Percentiles rank a stretch among this genome's conserved stretches.
phyloP scores from a whole-genome alignment of 2,888 invertebrate genomes.

The Drosophila pegasa region DNA sequence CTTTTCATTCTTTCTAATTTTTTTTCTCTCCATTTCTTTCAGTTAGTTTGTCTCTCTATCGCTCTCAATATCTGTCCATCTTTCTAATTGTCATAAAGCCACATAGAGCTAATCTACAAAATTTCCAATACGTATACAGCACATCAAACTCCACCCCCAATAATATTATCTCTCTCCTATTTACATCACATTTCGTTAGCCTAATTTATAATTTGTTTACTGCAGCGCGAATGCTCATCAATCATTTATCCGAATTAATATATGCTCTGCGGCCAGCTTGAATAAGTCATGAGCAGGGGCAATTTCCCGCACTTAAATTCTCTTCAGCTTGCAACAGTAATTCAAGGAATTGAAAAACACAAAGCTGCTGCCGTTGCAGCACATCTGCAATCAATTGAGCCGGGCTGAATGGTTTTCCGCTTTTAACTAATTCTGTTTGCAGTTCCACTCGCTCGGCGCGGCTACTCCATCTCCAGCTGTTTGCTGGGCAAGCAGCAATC shows the following conservation, averaged over 20 bases:
- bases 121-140: background rate
- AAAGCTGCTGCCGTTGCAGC: background rate
- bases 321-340: background rate
- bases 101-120: background rate
- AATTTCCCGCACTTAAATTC: background rate
- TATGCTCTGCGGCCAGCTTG: background rate
- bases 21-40: too few species aligned
- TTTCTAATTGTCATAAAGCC: background rate
- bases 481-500: constrained; percentile 22
- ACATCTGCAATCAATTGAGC: constrained; percentile 1
- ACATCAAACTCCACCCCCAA: background rate
- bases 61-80: background rate
- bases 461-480: constrained; percentile 5
- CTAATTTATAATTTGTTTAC: background rate
- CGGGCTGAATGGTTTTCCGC: background rate
- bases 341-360: background rate
- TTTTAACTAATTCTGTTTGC: constrained; percentile 26
- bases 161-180: background rate
- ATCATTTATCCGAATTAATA: background rate
- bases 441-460: constrained; percentile 1
- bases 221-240: background rate
- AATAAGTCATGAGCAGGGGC: background rate
- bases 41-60: too few species aligned
- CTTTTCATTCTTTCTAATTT: too few species aligned
- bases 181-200: background rate